Evolutionary conservation across 30 jellyfish, hydroid and myxozoan species (phyloP).

Genomic region (Pseudorhiza aurosa): DNA sequence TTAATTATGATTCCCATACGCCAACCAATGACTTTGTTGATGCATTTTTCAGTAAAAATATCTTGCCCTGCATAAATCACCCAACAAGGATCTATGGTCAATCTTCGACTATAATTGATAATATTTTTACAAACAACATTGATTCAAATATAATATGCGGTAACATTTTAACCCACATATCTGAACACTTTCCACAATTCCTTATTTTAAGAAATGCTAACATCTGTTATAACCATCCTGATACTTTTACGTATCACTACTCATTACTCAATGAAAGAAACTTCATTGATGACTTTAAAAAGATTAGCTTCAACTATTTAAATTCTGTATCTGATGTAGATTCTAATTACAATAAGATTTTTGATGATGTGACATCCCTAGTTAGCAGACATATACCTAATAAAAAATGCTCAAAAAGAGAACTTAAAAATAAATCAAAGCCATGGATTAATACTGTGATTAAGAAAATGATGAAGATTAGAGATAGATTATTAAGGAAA

Average conservation of each 20-base stretch:
- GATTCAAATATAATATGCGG: constrained; percentile 20
- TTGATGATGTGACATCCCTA: constrained; percentile 30
- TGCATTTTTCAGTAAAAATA: constrained; percentile 7
- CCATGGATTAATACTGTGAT: constrained; percentile 10
- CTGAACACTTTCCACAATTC: constrained; percentile 27
- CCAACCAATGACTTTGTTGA: constrained; percentile 9
- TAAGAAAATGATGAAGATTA: constrained; percentile 28
- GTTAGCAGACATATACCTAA: constrained; percentile 24
- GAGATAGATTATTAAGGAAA: constrained; percentile 35
- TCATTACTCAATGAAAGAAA: constrained; percentile 15
- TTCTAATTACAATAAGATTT: constrained; percentile 4
- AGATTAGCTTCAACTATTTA: constrained; percentile 19
- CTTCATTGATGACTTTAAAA: constrained; percentile 4
- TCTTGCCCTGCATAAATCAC: constrained; percentile 26
- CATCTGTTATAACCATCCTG: constrained; percentile 14
- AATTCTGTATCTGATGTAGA: constrained; percentile 13
- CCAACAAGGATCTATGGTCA: constrained; percentile 32
- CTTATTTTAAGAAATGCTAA: constrained; percentile 43
- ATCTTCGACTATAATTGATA: constrained; percentile 31
- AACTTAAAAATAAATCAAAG: constrained; percentile 1
- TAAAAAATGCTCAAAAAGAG: constrained; percentile 28
- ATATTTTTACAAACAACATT: constrained; percentile 25
- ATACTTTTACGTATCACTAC: constrained; percentile 14
- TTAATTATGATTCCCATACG: constrained; percentile 37
- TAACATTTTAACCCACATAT: constrained; percentile 19